Base-by-base conservation (phyloP, 2,888 invertebrate species). In the Callyntrura guangdongensis region DNA sequence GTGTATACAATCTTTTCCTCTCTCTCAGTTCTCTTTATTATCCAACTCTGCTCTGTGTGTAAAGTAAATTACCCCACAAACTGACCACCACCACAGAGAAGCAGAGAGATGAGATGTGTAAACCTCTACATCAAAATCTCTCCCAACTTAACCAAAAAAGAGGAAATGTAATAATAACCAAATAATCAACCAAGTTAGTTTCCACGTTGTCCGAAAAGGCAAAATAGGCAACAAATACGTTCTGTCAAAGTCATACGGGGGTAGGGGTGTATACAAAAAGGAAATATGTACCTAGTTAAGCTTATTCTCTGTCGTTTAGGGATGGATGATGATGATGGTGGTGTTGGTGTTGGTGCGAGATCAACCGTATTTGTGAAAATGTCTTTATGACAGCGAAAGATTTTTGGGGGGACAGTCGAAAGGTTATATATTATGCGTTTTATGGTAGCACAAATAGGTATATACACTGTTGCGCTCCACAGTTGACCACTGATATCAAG, bases 141-240 rank as follows among this genome's bases (percentile, higher is more conserved):
- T 36, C 36, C n/a, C 61, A n/a, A n/a, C n/a, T n/a, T n/a, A 61
- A 61, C 61, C n/a, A 6, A 47, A n/a, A 20, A 11, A 11, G 81
- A 69, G 82, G 81, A 88, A 88, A 88, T 82, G 53, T 27, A 82
- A 88, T 82, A 88, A 88, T 82, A 88, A 82, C n/a, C 74, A n/a
- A n/a, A n/a, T n/a, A n/a, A n/a, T n/a, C 56, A 53, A 79, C 86
- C 86, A 86, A 86, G 79, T 86, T 86, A n/a, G 27, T 45, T 86
- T 83, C 20, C 56, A 64, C 49, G 14, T 67, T 67, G 67, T 25
- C 12, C 67, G 27, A 12, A 67, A 27, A 25, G 14, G 67, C n/a
- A n/a, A n/a, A n/a, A n/a, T n/a, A n/a, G n/a, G n/a, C n/a, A n/a
- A n/a, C n/a, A n/a, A n/a, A n/a, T n/a, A n/a, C n/a, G n/a, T n/a